Conservation (phyloP, 2,888 invertebrate species). For the Phrixothrix hirtus region DNA sequence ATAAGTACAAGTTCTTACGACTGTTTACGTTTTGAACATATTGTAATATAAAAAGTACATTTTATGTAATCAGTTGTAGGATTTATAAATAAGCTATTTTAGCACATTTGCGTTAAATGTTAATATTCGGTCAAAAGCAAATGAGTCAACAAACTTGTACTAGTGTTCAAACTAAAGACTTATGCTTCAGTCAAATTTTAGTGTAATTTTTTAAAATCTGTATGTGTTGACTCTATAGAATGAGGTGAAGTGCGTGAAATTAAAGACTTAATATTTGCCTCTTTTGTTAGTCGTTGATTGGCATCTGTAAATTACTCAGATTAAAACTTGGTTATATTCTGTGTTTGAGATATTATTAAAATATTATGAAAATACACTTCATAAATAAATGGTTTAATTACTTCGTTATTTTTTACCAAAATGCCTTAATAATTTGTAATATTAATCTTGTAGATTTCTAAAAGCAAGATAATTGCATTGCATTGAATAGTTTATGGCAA, state of each 20-base stretch:
- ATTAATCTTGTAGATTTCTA: too few species aligned
- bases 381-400: slow-evolving; percentile 51
- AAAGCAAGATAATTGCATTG: too few species aligned
- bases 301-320: slow-evolving; percentile 23
- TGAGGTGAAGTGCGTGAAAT: slow-evolving; percentile 35
- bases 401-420: slow-evolving; percentile 21
- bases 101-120: slow-evolving; percentile 36
- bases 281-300: slow-evolving; percentile 20
- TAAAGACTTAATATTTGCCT: slow-evolving; percentile 25
- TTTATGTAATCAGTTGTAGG: slow-evolving; percentile 21
- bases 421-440: slow-evolving; percentile 8
- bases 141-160: slow-evolving; percentile 31
- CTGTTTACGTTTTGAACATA: slow-evolving; percentile 14
- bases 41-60: slow-evolving; percentile 8
- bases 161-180: slow-evolving; percentile 32
- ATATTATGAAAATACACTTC: slow-evolving; percentile 39
- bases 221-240: slow-evolving; percentile 35
- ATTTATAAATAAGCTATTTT: slow-evolving; percentile 38
- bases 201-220: slow-evolving; percentile 33
- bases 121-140: slow-evolving; percentile 31
- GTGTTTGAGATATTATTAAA: slow-evolving; percentile 28
- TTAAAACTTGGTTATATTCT: slow-evolving; percentile 26
- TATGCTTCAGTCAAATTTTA: slow-evolving; percentile 33
- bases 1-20: slow-evolving; percentile 21
- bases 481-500: too few species aligned